These are phyloP conservation scores for Drosophila greeni DNA, from an alignment of 2,888 invertebrate genomes.

Conservation along the genomic window DNA sequence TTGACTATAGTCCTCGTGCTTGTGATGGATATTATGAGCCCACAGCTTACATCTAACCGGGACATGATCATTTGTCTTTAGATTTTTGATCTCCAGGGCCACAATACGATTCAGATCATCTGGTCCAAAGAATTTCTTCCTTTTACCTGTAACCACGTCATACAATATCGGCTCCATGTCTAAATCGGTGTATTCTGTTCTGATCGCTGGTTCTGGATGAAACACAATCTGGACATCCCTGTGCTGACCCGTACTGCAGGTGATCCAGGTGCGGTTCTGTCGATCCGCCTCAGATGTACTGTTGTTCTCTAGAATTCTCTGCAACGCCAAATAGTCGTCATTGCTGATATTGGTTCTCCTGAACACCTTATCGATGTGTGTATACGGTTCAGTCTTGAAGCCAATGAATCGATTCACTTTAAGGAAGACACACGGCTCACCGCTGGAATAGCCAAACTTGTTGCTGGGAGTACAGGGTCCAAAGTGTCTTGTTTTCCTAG, in stretches of 20 bases:
- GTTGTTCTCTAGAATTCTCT: constrained; percentile 3
- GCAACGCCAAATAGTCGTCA: constrained; percentile 14
- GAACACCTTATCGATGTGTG: constrained; percentile 7
- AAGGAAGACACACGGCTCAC: constrained; percentile 53
- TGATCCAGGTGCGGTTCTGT: constrained; percentile 48
- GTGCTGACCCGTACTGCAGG: constrained; percentile 20
- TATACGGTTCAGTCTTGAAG: constrained; percentile 41
- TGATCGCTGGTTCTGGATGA: constrained; percentile 42
- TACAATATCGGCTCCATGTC: neutral
- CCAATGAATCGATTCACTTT: constrained; percentile 58
- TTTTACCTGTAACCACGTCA: neutral
- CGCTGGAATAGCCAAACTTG: constrained; percentile 42
- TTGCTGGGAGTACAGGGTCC: constrained; percentile 38
- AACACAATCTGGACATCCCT: constrained; percentile 7
- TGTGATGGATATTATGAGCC: constrained; percentile 50
- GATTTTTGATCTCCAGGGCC: constrained; percentile 42
- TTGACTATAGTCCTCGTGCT: constrained; percentile 17
- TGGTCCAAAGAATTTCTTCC: constrained; percentile 3
- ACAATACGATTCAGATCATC: constrained; percentile 53
- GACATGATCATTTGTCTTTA: constrained; percentile 14
- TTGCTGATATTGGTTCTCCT: neutral
- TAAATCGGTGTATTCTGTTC: constrained; percentile 40
- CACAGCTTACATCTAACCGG: constrained; percentile 50
- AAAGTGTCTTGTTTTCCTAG: constrained; percentile 24
- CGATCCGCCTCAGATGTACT: neutral